These are phyloP conservation scores for Ennomos fuscantarius DNA, from an alignment of 2,888 invertebrate genomes.

Conservation along the genomic window DNA sequence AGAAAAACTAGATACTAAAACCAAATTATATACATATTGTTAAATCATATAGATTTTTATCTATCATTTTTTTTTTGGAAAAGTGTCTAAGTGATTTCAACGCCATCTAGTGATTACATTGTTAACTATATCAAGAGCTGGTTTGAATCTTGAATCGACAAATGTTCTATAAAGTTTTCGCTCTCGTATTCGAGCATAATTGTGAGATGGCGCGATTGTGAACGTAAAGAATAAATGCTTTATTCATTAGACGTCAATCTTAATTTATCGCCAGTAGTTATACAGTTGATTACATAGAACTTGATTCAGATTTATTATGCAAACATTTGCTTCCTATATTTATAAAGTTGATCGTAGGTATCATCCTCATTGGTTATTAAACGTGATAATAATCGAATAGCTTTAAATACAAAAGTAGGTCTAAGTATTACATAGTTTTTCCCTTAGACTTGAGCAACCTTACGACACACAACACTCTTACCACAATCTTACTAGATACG, in stretches of 20 bases:
- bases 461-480: too few species aligned
- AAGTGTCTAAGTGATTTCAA: slow-evolving; percentile 12
- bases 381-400: too few species aligned
- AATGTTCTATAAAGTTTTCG: slow-evolving; percentile 3
- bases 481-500: too few species aligned
- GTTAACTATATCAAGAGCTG: slow-evolving; percentile 2
- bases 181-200: slow-evolving; percentile 9
- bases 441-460: too few species aligned
- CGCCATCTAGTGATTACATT: slow-evolving; percentile 20
- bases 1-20: slow-evolving; percentile 44
- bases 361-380: background rate
- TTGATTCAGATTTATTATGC: slow-evolving; percentile 18
- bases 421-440: too few species aligned
- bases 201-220: slow-evolving; percentile 33
- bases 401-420: too few species aligned
- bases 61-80: slow-evolving; percentile 15
- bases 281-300: slow-evolving; percentile 32
- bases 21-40: slow-evolving; percentile 39
- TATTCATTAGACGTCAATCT: slow-evolving; percentile 25
- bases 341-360: slow-evolving; percentile 3
- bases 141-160: slow-evolving; percentile 2
- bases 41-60: slow-evolving; percentile 22
- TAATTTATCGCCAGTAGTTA: slow-evolving; percentile 8
- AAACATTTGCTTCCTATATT: slow-evolving; percentile 10
- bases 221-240: slow-evolving; percentile 31